Evolutionary conservation across 2,113 vertebrate species (phyloP).

Genomic region (Hypocryptadius cinnamomeus): DNA sequence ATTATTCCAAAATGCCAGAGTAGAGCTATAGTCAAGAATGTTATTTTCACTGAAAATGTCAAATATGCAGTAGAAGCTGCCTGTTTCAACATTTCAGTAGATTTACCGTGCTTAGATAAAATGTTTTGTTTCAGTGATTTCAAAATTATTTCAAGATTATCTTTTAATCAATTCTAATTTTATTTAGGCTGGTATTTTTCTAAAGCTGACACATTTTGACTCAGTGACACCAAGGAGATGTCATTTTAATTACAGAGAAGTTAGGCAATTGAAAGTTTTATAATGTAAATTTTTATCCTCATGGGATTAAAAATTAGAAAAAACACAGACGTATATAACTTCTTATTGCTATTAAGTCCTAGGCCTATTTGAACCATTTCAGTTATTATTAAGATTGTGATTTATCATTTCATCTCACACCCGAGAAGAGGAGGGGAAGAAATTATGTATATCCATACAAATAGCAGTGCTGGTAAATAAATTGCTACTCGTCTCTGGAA

Average conservation of each 20-base stretch:
- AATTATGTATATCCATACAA: background rate
- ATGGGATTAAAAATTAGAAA: background rate
- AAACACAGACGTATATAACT: background rate
- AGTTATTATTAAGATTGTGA: background rate
- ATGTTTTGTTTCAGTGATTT: background rate
- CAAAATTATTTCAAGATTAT: background rate
- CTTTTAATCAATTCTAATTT: background rate
- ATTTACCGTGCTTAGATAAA: background rate
- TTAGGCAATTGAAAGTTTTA: background rate
- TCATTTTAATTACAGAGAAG: background rate
- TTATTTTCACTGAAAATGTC: background rate
- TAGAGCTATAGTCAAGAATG: background rate
- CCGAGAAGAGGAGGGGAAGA: background rate
- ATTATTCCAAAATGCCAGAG: background rate
- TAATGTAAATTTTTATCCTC: background rate
- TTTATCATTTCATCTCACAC: background rate
- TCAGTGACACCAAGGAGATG: background rate
- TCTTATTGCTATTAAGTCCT: background rate
- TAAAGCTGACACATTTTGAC: background rate
- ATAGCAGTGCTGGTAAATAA: background rate
- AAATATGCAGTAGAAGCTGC: background rate
- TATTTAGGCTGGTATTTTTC: background rate
- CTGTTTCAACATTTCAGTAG: background rate
- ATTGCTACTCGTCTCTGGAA: accelerated
- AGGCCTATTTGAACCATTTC: background rate